Conservation (phyloP, 2,113 vertebrate species). For the Nyctibius bracteatus region DNA sequence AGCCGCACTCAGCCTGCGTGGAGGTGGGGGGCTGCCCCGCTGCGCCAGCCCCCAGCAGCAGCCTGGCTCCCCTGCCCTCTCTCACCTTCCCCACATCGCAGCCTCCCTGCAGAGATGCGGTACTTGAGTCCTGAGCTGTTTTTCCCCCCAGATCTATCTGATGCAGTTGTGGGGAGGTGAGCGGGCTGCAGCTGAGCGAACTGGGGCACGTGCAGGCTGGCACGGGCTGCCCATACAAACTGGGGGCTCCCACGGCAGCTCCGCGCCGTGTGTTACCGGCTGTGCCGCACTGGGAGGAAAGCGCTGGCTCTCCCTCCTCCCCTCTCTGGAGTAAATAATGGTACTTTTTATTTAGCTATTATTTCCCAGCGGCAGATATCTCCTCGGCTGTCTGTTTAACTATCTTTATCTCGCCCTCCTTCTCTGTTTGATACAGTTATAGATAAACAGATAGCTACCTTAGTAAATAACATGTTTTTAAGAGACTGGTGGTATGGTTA, state of each 20-base stretch:
- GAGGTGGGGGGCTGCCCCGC: background rate
- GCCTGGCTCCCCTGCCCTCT: background rate
- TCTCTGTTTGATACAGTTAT: conserved; percentile 60
- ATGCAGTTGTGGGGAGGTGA: accelerated
- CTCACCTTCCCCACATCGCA: accelerated
- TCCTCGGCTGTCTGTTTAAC: conserved; percentile 62
- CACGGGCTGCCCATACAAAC: background rate
- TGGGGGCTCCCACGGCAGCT: background rate
- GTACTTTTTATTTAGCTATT: conserved; percentile 66
- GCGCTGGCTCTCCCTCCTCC: background rate
- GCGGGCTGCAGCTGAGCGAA: background rate
- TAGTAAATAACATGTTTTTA: conserved; percentile 70
- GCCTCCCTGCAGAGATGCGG: accelerated
- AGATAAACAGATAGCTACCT: conserved; percentile 71
- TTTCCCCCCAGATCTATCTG: background rate
- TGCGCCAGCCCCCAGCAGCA: background rate
- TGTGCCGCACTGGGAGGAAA: background rate
- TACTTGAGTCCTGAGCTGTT: background rate
- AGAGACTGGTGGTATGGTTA: conserved; percentile 51
- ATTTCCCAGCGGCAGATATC: conserved; percentile 62
- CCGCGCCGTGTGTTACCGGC: background rate
- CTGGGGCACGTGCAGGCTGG: background rate
- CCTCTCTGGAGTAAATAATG: conserved; percentile 50
- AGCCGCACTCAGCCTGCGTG: background rate
- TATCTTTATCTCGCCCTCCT: conserved; percentile 60